Evolutionary conservation across 1,140 invertebrate genomes (phyloP), one percentile per base, ranked within the genome.

Genomic region (Diabrotica virgifera): DNA sequence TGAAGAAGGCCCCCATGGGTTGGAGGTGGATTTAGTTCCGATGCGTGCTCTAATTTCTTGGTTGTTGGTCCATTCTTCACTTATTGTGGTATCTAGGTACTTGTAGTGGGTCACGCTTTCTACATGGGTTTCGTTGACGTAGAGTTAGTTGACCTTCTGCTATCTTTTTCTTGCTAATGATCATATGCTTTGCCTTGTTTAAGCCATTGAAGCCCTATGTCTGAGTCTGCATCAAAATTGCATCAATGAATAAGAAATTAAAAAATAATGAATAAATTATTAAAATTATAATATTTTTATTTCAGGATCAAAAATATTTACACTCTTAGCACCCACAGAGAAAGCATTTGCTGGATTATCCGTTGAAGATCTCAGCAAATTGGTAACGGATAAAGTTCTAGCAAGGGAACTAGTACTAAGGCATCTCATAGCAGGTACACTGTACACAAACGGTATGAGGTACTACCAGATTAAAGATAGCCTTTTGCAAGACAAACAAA

Each of bases 291-390:
- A 61, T 58, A 64, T 69, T 59, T 60, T 65, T 36, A 57, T 71
- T 72, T 9, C 76, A 90, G 90, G 90, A 56, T 85, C 86, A 13
- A 91, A 90, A 82, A 90, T 90, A 0, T 92, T 90, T 78, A 95
- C 92, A 0, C 81, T 95, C 7, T 94, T 94, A 72, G 92, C 91
- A 4, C 93, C 93, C 52, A 89, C 89, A 46, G 91, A 95, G 77
- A 82, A 86, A 40, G 92, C 92, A 63, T 94, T 95, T 78, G 82
- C 80, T 58, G 84, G 83, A n/a, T 78, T 88, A 57, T 85, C 85
- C 68, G 81, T 81, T 2, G 83, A 84, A 63, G 89, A 91, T 68
- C 73, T 89, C 8, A 79, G 84, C 36, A 79, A 81, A 52, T 82
- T 86, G 2, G 78, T 85, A 8, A 84, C 83, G 6, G 85, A 88